Base-by-base conservation (phyloP, 2,113 vertebrate genomes). In the Phyllostomus hastatus region DNA sequence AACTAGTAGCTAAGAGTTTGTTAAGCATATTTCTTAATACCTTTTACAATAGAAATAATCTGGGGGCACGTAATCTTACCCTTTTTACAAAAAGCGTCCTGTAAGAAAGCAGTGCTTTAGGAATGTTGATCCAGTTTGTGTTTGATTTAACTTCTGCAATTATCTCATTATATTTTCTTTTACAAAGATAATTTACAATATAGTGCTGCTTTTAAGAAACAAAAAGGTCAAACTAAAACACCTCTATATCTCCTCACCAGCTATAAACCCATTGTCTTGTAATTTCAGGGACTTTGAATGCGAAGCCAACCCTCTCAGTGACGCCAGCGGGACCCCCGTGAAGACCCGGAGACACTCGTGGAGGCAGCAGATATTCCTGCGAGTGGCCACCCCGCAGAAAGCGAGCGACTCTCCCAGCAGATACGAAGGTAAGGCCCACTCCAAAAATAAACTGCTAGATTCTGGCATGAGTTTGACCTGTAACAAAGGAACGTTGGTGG, bases 361-460 rank as follows among this genome's bases (percentile, higher is more conserved):
- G 99, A 99, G 99, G 96, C 99, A 99, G 94, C 99, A 99, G 98
- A 99, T 99, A 96, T 99, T 99, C 97, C 98, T 99, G 5, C 98
- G 99, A 15, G 99, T 99, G n/a, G 99, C 99, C 11, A 99, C 99
- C 0, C 99, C 99, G 1, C 99, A 99, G 98, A 99, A 99, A 97
- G 98, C 98, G 0, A 98, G 99, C 0, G 99, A 99, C 19, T 97
- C 98, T 80, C 98, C 99, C 2, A 72, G 96, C 94, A 72, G 99
- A 99, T 99, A 99, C 0, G 99, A 99, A 88, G 99, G 99, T 99
- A 98, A 97, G 86, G 50, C 28, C 89, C 26, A 1, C 31, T 1
- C 4, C 10, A 1, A 19, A 46, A 4, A 1, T 7, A 10, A 31
- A 22, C 33, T 1, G 15, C 16, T 57, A 0, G 35, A 2, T 35